Evolutionary conservation across 2,888 invertebrate genomes (phyloP).

Genomic region (Cephus sareptanus): DNA sequence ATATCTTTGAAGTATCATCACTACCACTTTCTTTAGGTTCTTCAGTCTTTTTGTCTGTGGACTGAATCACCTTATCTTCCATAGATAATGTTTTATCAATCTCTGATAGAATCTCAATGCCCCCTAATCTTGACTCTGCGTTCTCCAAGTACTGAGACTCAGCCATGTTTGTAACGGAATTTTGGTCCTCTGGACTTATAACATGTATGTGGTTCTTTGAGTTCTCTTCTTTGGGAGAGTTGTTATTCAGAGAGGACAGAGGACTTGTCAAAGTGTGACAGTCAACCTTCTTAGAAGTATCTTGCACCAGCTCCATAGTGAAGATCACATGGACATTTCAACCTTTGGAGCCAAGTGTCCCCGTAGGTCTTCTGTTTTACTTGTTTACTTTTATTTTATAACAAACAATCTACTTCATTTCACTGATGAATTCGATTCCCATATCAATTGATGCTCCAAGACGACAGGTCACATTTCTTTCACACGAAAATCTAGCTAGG

Average conservation of each 20-base stretch:
- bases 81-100: not conserved
- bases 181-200: not conserved
- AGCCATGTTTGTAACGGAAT: not conserved
- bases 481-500: constrained; percentile 28
- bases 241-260: constrained; percentile 23
- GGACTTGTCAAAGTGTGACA: constrained; percentile 31
- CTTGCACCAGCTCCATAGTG: constrained; percentile 48
- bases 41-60: not conserved
- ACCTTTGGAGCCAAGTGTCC: constrained; percentile 1
- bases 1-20: not conserved
- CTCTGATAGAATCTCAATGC: not conserved
- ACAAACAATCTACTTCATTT: constrained; percentile 34
- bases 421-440: constrained; percentile 27
- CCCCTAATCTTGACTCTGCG: not conserved
- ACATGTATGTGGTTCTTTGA: not conserved
- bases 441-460: constrained; percentile 26
- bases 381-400: constrained; percentile 25
- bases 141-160: not conserved
- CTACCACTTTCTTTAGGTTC: constrained; percentile 3
- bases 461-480: constrained; percentile 31
- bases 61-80: constrained; percentile 10
- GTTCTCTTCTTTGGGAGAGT: constrained; percentile 7
- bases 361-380: not conserved
- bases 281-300: constrained; percentile 38
- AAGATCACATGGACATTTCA: constrained; percentile 44